Base-by-base conservation (phyloP, 2,113 vertebrate species). In the Cyphomyrus discorhynchus region DNA sequence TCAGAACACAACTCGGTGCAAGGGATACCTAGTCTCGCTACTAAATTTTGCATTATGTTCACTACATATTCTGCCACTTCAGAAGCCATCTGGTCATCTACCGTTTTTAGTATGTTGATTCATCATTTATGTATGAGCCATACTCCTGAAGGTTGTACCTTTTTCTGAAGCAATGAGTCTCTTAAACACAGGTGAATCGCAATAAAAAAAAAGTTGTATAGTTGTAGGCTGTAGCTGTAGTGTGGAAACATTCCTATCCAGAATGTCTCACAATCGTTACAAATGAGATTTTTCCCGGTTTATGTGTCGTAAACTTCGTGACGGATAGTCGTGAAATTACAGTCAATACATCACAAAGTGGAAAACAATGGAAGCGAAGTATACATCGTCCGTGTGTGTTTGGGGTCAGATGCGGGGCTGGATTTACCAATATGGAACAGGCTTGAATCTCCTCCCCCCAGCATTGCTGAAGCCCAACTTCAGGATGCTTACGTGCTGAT, bases 401-500 rank as follows among this genome's bases (percentile, higher is more conserved):
- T 35, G 47, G n/a, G 86, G 86, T 42, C 52, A 62, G 35, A 42
- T 24, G 11, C 13, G 2, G 52, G 86, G 50, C 53, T 56, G 86
- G 53, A 35, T 58, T 88, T 66, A 88, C 49, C n/a, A 56, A n/a
- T 7, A 21, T 10, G 15, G 50, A 35, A 35, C 10, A 19, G 27
- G 19, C 87, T n/a, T 31, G 46, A 8, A 17, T 52, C 58, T 47
- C 87, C 56, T 11, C 87, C 56, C 46, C 27, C 21, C 5, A 58
- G 89, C 80, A 86, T 94, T 93, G 92, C 90, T 92, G 93, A 93
- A 94, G 94, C 93, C 93, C 93, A 93, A 96, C 96, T 95, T 95
- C 94, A 0, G 93, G 94, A 95, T 98, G 96, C 98, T 96, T 39
- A 94, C 93, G 95, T 90, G 94, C 97, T 99, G 98, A 99, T 97